These are phyloP conservation scores for Plagiodera versicolora DNA, from an alignment of 2,888 invertebrate genomes.

Conservation along the genomic window DNA sequence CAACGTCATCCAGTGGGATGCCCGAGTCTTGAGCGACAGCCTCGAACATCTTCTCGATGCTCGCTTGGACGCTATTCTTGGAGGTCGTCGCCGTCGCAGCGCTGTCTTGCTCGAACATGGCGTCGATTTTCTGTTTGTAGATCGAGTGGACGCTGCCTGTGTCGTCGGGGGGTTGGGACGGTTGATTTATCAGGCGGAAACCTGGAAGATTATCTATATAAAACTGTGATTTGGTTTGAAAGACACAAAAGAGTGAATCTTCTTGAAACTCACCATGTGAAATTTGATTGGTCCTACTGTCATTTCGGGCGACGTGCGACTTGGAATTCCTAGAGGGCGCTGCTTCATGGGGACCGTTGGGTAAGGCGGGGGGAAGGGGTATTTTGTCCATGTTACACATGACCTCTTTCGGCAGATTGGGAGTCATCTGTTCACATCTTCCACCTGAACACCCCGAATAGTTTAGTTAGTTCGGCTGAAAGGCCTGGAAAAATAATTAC, in stretches of 20 bases:
- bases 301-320: slow-evolving; percentile 33
- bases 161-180: slow-evolving; percentile 38
- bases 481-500: too few species aligned
- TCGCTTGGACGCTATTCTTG: slow-evolving; percentile 79
- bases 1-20: slow-evolving; percentile 60
- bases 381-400: slow-evolving; percentile 49
- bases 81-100: slow-evolving; percentile 44
- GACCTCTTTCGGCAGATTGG: slow-evolving; percentile 36
- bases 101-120: slow-evolving; percentile 66
- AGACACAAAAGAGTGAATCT: too few species aligned
- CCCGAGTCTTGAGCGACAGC: slow-evolving; percentile 66
- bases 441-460: background rate
- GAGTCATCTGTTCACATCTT: slow-evolving; percentile 27
- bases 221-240: background rate
- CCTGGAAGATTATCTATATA: slow-evolving; percentile 14
- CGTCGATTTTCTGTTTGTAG: slow-evolving; percentile 84
- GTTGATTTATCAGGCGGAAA: slow-evolving; percentile 47
- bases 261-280: slow-evolving; percentile 38
- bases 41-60: slow-evolving; percentile 84
- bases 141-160: slow-evolving; percentile 61
- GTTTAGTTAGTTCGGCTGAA: too few species aligned
- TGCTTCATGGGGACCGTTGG: slow-evolving; percentile 33
- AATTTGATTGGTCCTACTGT: slow-evolving; percentile 41
- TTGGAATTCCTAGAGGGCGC: slow-evolving; percentile 22
- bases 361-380: slow-evolving; percentile 50